Evolutionary conservation across 2,113 vertebrate species (phyloP), one percentile per base, ranked within the genome.

Genomic region (Tachysurus vachellii): DNA sequence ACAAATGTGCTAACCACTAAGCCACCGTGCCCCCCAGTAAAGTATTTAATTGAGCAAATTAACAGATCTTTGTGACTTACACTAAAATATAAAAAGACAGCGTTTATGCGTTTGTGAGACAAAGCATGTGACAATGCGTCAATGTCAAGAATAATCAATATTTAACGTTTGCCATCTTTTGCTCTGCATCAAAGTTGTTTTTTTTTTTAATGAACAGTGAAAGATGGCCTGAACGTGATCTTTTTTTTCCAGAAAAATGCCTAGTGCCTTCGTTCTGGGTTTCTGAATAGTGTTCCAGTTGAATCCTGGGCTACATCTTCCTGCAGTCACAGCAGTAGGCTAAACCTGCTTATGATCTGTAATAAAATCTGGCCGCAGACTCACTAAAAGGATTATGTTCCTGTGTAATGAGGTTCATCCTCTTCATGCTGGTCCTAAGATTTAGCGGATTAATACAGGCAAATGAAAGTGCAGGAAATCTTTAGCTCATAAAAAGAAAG

Each of bases 381-480:
- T 86, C 77, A 64, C 80, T 79, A 86, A 90, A 88, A 66, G 84
- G 86, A 89, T 90, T 88, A 88, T 47, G 80, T 50, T 86, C 80
- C 73, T 80, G 86, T 80, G 88, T 88, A 90, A 90, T 86, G 77
- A 85, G 88, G 82, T 87, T 88, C 85, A 86, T 90, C 89, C 87
- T 59, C 70, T 71, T 89, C 88, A 80, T 47, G 50, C 85, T 8
- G 62, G 31, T 71, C 53, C 62, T 88, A 84, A 77, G 87, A 90
- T 81, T 91, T 88, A 86, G 42, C 59, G 59, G 54, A 86, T 86
- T 71, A 77, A 77, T 36, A 44, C 76, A 66, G 88, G 47, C 86
- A 50, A 79, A 88, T 85, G 83, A 85, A 87, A 59, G 85, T 28
- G 85, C 62, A 80, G 73, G 86, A 71, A 88, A 85, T 82, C 70